phyloP scores from a whole-genome alignment of 1,140 invertebrate species.

The Leucophenga varia region DNA sequence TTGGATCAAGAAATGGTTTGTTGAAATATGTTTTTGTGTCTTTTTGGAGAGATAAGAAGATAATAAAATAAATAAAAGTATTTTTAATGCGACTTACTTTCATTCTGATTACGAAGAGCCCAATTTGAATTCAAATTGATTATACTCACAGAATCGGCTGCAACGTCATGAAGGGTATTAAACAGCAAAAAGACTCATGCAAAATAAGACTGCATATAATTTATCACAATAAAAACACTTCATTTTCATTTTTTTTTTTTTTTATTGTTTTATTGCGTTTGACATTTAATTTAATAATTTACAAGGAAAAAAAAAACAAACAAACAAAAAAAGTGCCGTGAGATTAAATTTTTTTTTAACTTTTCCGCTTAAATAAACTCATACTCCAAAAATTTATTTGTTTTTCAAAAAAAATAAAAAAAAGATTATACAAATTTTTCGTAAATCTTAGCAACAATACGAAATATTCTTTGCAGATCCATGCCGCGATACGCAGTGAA shows the following conservation, averaged over 20 bases:
- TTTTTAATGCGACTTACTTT: slow-evolving; percentile 30
- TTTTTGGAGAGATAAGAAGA: too few species aligned
- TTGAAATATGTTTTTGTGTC: too few species aligned
- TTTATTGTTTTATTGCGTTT: not conserved
- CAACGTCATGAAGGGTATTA: slow-evolving; percentile 14
- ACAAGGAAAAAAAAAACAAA: not conserved
- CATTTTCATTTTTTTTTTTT: too few species aligned
- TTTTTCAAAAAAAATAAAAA: slow-evolving; percentile 2
- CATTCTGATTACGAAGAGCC: slow-evolving; percentile 41
- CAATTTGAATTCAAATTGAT: slow-evolving; percentile 34
- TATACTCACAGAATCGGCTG: slow-evolving; percentile 31
- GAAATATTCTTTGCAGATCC: too few species aligned
- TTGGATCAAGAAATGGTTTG: too few species aligned
- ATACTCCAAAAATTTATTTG: slow-evolving; percentile 7
- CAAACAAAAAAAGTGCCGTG: too few species aligned
- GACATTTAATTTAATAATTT: not conserved
- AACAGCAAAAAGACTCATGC: slow-evolving; percentile 2
- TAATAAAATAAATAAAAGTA: too few species aligned
- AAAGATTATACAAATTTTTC: slow-evolving; percentile 1
- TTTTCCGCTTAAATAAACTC: slow-evolving; percentile 4
- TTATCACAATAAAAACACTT: too few species aligned
- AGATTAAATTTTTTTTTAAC: too few species aligned
- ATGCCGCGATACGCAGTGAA: too few species aligned
- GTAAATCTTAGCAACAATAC: too few species aligned
- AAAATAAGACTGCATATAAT: too few species aligned